Evolutionary conservation across 2,113 vertebrate species (phyloP), one percentile per base, ranked within the genome.

Genomic region (Lethenteron camtschaticum): DNA sequence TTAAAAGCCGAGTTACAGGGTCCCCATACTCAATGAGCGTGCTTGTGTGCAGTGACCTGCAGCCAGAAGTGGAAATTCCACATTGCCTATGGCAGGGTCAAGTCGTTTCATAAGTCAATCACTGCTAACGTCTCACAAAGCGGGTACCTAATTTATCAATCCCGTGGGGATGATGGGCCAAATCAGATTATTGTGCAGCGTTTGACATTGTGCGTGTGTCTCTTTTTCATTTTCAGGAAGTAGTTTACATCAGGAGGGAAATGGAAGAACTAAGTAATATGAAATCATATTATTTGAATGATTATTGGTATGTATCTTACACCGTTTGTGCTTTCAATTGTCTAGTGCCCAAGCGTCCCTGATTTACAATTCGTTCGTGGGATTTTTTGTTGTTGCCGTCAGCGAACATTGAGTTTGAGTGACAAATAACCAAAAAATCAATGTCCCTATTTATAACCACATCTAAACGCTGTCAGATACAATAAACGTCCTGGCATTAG

Each of bases 231-330:
- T 18, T 18, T n/a, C 55, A 71, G 70, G 70, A 71, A 7, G 5
- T 56, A 68, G 70, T 13, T 59, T 71, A 11, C n/a, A 18, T 71
- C 56, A 56, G 68, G 59, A 71, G 68, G 11, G 68, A 11, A 20
- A 18, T 71, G 55, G 57, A 66, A n/a, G 13, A 8, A 68, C 59
- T 71, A 18, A 71, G 9, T 10, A 11, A 63, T 56, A 71, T 16
- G 70, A 68, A 68, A 9, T 20, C 70, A 8, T 4, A 10, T 56
- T 56, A 68, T 56, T 56, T 7, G 1, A 4, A 20, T 68, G 57
- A 55, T 60, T 16, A 8, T 12, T 71, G 70, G 70, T 71, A 20
- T 24, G 70, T 71, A 20, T 6, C 41, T 41, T 41, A 41, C 41
- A 41, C 41, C 41, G 41, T 41, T 41, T 41, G 41, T 41, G 41